Base-by-base conservation (phyloP, 2,888 invertebrate species). In the Steromphala cineraria region DNA sequence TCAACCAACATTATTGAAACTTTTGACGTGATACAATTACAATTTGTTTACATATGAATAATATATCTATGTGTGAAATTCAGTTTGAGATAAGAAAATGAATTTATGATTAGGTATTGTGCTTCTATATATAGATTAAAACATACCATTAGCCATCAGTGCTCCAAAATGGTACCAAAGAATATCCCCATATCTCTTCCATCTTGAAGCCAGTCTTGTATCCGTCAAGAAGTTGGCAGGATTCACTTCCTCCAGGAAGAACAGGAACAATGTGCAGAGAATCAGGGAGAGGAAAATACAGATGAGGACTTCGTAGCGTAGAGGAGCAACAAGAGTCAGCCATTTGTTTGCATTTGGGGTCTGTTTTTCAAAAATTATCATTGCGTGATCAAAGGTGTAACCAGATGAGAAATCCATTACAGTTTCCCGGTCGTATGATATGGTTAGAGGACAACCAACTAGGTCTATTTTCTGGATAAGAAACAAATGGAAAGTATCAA, bases 281-380 rank as follows among this genome's bases (percentile, higher is more conserved):
- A 77, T 21, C 31, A 77, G 77, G 31, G 55, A 53, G 36, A 31
- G 28, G 8, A 31, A 13, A 10, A 77, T 77, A 36, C 77, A 77
- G 15, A 77, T 5, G 17, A 56, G 55, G 36, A 77, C 77, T 56
- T 77, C 31, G n/a, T 56, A 77, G 31, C 40, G 53, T 15, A 77
- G 56, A 19, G 55, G 77, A 13, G 36, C 31, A 1, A 77, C n/a
- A 10, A 77, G 36, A 36, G 77, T 77, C 62, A 62, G 28, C 62
- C 62, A 62, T 24, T 8, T 62, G 28, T 62, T 62, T 24, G 28
- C n/a, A 21, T 21, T 24, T 0, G 62, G 62, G 21, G 24, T 28
- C 28, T 62, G 24, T 17, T 28, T 62, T 15, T 28, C 62, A 17
- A 62, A 17, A 1, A 62, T 24, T 4, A 62, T 15, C 3, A 28